A percentile compares a stretch with the other conserved stretches of the same genome.
Conservation (phyloP, 2,888 invertebrate genomes). For the Acronicta alni region DNA sequence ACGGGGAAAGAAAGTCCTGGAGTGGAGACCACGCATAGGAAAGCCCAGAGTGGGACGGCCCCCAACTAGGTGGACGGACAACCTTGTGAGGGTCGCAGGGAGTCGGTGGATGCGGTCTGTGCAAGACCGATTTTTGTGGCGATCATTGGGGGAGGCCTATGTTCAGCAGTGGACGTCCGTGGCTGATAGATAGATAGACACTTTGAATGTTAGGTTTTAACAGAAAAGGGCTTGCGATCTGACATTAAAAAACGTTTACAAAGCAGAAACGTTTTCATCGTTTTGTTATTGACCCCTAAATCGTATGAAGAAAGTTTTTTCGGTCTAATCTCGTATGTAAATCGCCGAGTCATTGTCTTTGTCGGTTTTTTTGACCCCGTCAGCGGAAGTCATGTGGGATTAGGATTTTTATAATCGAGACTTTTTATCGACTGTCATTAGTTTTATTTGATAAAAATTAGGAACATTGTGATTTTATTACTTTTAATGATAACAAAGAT, state of each 20-base stretch:
- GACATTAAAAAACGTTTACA: neutral
- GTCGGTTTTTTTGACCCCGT: constrained; percentile 60
- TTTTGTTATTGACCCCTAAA: constrained; percentile 52
- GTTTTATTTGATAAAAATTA: constrained; percentile 36
- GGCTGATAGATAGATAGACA: no score
- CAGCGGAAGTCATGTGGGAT: constrained; percentile 77
- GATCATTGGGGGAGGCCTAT: no score
- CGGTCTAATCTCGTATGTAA: constrained; percentile 81
- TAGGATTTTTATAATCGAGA: constrained; percentile 65
- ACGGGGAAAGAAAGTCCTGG: no score
- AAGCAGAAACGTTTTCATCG: constrained; percentile 6
- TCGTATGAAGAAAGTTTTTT: constrained; percentile 68
- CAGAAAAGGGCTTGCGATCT: neutral
- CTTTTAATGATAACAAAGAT: constrained; percentile 7
- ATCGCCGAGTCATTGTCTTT: constrained; percentile 85
- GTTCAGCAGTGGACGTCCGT: no score
- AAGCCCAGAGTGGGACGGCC: no score
- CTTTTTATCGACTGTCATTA: constrained; percentile 52
- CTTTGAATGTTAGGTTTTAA: no score
- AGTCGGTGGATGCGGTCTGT: no score
- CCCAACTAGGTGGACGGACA: no score
- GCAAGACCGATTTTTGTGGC: no score
- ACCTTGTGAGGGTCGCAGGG: no score
- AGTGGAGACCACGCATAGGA: no score
- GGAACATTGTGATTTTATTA: constrained; percentile 22